Evolutionary conservation across 2,888 invertebrate genomes (phyloP), one percentile per base, ranked within the genome.

Genomic region (Lithodes maja): DNA sequence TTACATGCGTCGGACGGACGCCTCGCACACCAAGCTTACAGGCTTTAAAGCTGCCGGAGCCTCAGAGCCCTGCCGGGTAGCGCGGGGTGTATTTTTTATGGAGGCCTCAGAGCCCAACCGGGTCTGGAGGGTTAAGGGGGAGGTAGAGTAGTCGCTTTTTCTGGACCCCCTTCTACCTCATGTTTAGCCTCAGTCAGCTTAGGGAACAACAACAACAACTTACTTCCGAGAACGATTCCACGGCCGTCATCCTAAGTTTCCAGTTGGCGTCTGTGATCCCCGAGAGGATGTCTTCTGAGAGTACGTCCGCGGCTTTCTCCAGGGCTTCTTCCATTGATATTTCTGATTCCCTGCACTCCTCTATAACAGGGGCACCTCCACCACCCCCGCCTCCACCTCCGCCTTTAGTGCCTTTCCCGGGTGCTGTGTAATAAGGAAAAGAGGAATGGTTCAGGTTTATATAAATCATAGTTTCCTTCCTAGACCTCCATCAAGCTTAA

Each of bases 241-340:
- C 96, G 0, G 97, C 95, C 9, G 95, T 94, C 17, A 98, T 94
- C 54, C 98, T 95, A 87, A 94, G 96, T 94, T 98, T 98, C 98
- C 98, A 98, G 94, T 97, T 97, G 81, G 95, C 93, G 93, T 97
- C 97, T 0, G 95, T 94, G 2, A 98, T 94, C 82, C 96, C 97
- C 93, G 93, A 93, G 1, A 96, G 92, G 50, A 96, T 94, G 77
- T 96, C 96, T 0, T 95, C 93, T 0, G 96, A 93, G 12, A 97
- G 93, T 33, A 96, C 93, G 91, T 95, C 95, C 69, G 95, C 95
- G 0, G 97, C 96, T 92, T 96, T 95, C 85, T 96, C 96, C 86
- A 96, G 96, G 0, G 97, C 96, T 92, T 97, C 97, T 90, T 98
- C 98, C 52, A 95, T 95, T 15, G 96, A 95, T 85, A 97, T 94